Evolutionary conservation across 2,113 vertebrate genomes (phyloP), one percentile per base, ranked within the genome.

Genomic region (Tragelaphus imberbis): DNA sequence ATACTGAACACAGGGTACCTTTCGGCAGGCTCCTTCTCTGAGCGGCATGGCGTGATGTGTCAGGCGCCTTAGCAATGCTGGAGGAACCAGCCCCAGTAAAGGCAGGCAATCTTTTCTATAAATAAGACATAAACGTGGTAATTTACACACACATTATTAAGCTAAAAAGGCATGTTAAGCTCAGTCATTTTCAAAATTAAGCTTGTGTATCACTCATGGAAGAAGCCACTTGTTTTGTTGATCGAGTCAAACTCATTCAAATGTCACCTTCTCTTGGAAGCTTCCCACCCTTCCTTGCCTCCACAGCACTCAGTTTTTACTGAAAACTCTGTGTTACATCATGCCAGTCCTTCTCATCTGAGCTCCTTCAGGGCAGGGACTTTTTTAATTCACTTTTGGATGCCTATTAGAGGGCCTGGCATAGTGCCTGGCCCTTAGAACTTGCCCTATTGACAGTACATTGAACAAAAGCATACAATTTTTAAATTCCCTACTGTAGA

Each of bases 101-200:
- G 44, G 56, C 10, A 92, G 97, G 97, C 91, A 95, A 80, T 61
- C 68, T 98, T 94, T 58, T 95, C 99, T 99, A 90, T 17, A 96
- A 71, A 75, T 40, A 87, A 98, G 75, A 97, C 36, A 94, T 30
- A 97, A 96, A 97, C 56, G 68, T 15, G 44, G 90, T 90, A 87
- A 96, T 12, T 61, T 47, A 84, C 58, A 77, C 8, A 25, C 89
- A 13, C 56, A 49, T 16, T 96, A 27, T 21, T 95, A 23, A 68
- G 19, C 27, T 56, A 80, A 86, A 95, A 86, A 87, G 47, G 28
- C 65, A 81, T 9, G 30, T 40, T 9, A 7, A 90, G 47, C 14
- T 81, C 84, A 58, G 30, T 56, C 85, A 92, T 82, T 75, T 92
- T 81, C 85, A 89, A 84, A 61, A 87, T 58, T 56, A 81, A 97